These are phyloP conservation scores for Trachythela sp. DNA, from an alignment of 64 coral and sea anemone species.

Conservation along the genomic window DNA sequence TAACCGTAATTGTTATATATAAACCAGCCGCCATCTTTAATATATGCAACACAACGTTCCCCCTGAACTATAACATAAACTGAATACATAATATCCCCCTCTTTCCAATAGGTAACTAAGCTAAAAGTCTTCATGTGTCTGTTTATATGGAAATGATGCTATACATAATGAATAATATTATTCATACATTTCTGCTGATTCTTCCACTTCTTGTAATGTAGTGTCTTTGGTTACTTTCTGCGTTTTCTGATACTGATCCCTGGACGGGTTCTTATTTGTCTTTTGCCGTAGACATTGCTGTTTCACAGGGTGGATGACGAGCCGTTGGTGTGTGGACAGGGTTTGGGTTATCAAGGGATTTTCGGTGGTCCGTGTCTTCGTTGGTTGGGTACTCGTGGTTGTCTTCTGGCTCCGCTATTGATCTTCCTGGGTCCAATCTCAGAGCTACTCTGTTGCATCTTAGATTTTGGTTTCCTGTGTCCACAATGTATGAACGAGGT, in stretches of 20 bases:
- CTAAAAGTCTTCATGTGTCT: conserved; percentile 14
- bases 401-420: conserved; percentile 1
- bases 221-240: not conserved
- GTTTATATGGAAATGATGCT: too few relatives aligned
- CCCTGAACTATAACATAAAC: too few relatives aligned
- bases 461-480: conserved; percentile 12
- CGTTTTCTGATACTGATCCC: not conserved
- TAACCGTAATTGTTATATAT: too few relatives aligned
- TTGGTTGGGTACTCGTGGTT: not conserved
- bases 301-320: too few relatives aligned
- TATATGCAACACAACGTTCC: too few relatives aligned
- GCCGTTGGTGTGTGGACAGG: too few relatives aligned
- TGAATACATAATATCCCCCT: conserved; percentile 35
- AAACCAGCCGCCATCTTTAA: too few relatives aligned
- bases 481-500: not conserved
- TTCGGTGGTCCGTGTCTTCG: too few relatives aligned
- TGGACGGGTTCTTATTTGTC: not conserved
- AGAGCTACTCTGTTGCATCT: conserved; percentile 46
- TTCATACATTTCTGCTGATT: conserved; percentile 21
- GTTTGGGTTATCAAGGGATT: too few relatives aligned
- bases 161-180: conserved; percentile 30
- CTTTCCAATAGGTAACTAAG: conserved; percentile 26
- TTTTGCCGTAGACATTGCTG: not conserved
- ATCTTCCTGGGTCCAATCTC: conserved; percentile 25
- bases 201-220: conserved; percentile 28